Base-by-base conservation (phyloP, 2,888 invertebrate genomes). In the Thysanoteuthis rhombus region DNA sequence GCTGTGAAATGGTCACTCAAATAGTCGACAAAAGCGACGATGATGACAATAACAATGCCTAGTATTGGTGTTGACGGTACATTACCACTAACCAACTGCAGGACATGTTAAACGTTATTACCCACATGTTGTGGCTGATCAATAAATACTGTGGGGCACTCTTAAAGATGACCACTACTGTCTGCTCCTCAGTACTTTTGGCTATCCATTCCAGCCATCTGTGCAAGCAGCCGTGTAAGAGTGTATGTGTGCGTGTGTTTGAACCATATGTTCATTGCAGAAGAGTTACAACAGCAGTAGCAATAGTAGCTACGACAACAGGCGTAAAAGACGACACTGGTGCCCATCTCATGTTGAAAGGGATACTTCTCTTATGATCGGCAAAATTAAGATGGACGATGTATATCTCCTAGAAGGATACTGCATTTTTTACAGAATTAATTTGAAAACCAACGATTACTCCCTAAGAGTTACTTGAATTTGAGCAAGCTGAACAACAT, bases 121-220 rank as follows among this genome's bases (percentile, higher is more conserved):
- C n/a, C 75, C 75, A 75, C 75, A 75, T 75, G 75, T 75, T 75
- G 75, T 75, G 75, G 75, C n/a, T n/a, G 75, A 75, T 75, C 75
- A n/a, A 75, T 75, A 75, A 75, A 75, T 36, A 75, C 75, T 16
- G 75, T 75, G 75, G 12, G n/a, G 16, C 12, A 75, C 75, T 75
- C 75, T 75, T n/a, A 75, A 75, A n/a, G 75, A 75, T 75, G 36
- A 75, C 75, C 75, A 75, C 75, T 75, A 75, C 75, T 75, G n/a
- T 75, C 75, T 36, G 75, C 36, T 75, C 8, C 75, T 75, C n/a
- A 10, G 16, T 36, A 75, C n/a, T 75, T n/a, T 75, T 75, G n/a
- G 75, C 75, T 16, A 16, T n/a, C 75, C 75, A n/a, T 75, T 36
- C 2, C 75, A 75, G 75, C 19, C n/a, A 75, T 75, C 75, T 16